phyloP scores from a whole-genome alignment of 1,140 invertebrate species.

The Chironomus tepperi region DNA sequence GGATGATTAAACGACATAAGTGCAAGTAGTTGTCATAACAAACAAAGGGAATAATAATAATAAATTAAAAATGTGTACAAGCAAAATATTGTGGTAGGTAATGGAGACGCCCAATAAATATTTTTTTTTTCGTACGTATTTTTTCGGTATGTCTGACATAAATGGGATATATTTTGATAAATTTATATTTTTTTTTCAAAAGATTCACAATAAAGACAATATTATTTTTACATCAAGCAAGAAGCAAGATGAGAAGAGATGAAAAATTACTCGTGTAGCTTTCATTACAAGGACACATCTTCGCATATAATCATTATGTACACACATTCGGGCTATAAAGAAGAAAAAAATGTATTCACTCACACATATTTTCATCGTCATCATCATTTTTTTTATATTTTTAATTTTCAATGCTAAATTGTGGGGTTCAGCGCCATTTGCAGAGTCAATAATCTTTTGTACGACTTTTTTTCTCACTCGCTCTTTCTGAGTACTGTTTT shows the following conservation, averaged over 20 bases:
- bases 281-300: constrained; percentile 15
- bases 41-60: constrained; percentile 20
- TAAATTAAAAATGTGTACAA: background rate
- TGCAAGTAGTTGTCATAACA: constrained; percentile 6
- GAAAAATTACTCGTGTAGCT: background rate
- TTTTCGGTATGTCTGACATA: background rate
- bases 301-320: background rate
- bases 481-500: background rate
- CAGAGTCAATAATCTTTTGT: constrained; percentile 24
- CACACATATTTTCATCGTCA: constrained; percentile 7
- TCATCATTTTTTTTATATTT: constrained; percentile 19
- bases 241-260: too few species aligned
- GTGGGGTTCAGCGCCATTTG: constrained; percentile 22
- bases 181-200: too few species aligned
- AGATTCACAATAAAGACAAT: too few species aligned
- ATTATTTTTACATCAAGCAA: too few species aligned
- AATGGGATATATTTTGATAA: background rate
- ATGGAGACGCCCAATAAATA: background rate
- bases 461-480: constrained; percentile 20
- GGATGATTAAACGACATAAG: background rate
- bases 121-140: background rate
- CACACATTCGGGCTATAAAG: background rate
- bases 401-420: constrained; percentile 20
- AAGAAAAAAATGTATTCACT: background rate
- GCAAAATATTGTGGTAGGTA: constrained; percentile 17